Conservation (phyloP, 2,888 invertebrate species). For the Parelbella ahira region DNA sequence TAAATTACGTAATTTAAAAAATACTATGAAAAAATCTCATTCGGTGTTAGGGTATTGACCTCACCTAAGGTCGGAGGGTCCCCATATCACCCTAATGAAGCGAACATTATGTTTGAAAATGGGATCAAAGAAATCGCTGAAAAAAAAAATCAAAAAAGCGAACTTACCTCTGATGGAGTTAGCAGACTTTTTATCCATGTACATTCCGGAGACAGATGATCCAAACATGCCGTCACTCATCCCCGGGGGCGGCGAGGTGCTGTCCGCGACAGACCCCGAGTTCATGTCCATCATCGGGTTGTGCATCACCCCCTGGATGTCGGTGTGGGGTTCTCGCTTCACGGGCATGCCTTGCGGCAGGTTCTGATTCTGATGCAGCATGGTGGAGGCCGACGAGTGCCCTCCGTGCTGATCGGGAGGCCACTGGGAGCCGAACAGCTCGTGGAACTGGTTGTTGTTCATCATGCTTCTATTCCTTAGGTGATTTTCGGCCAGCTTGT, state of each 20-base stretch:
- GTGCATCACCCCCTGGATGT: slow-evolving; percentile 55
- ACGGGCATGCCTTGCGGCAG: slow-evolving; percentile 58
- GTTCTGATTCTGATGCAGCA: slow-evolving; percentile 60
- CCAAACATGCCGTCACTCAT: slow-evolving; percentile 70
- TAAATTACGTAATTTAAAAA: too few species aligned
- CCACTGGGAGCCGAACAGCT: slow-evolving; percentile 75
- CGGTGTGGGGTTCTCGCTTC: slow-evolving; percentile 64
- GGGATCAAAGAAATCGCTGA: too few species aligned
- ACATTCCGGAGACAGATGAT: slow-evolving; percentile 68
- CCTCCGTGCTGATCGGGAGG: slow-evolving; percentile 75
- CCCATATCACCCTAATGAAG: too few species aligned
- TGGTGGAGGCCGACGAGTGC: slow-evolving; percentile 68
- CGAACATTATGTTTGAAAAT: too few species aligned
- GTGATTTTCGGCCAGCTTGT: slow-evolving; percentile 60
- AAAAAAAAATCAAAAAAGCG: too few species aligned
- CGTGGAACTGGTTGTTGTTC: slow-evolving; percentile 74
- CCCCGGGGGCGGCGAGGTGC: slow-evolving; percentile 81
- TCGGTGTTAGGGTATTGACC: too few species aligned
- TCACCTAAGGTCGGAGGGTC: too few species aligned
- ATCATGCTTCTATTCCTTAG: slow-evolving; percentile 52
- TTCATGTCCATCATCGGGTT: slow-evolving; percentile 63
- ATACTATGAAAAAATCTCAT: too few species aligned
- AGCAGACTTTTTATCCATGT: slow-evolving; percentile 81
- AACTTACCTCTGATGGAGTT: slow-evolving; percentile 84
- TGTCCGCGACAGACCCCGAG: slow-evolving; percentile 77